Evolutionary conservation across 2,113 vertebrate genomes (phyloP), one percentile per base, ranked within the genome.

Genomic region (Paracanthobrama guichenoti): DNA sequence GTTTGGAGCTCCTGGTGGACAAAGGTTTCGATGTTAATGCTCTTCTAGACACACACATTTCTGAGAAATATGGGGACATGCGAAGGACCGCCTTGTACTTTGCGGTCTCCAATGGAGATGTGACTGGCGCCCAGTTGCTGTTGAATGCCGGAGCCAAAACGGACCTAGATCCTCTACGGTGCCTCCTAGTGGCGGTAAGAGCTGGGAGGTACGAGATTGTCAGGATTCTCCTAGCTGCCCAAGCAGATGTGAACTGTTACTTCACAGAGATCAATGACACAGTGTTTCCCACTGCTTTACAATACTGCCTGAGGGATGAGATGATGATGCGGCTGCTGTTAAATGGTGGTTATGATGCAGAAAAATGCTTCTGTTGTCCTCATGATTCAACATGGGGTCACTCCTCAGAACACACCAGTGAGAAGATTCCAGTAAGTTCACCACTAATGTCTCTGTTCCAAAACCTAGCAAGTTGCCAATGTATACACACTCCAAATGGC

Each of bases 281-380:
- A 0, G 92, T 91, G 76, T 98, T 98, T 66, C 96, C 96, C 86
- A 96, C 96, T 0, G 96, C 95, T 62, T 93, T 97, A 88, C 96
- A 97, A 86, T 98, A 97, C 60, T 95, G 96, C 69, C 90, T 98
- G 20, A 96, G 93, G 24, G 96, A 97, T 7, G 96, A 97, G 85
- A 91, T 92, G 10, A 98, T 99, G 97, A 94, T 97, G 91, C 91
- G 96, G 77, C 89, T 97, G 78, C 87, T 99, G 88, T 92, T 97
- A 46, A 96, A 96, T 86, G 90, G 94, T 0, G 97, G 96, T 20
- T 98, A 96, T 39, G 88, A 93, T 0, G 96, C 92, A 74, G 92
- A 95, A 59, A 92, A 91, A 88, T 97, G 95, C 87, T 97, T 98
- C 92, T 90, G 92, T 12, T 98, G 96, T 84, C 90, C 88, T 90